Percentiles rank a stretch among this genome's conserved stretches.
phyloP scores from a whole-genome alignment of 2,888 invertebrate genomes.

The Nineta flava region DNA sequence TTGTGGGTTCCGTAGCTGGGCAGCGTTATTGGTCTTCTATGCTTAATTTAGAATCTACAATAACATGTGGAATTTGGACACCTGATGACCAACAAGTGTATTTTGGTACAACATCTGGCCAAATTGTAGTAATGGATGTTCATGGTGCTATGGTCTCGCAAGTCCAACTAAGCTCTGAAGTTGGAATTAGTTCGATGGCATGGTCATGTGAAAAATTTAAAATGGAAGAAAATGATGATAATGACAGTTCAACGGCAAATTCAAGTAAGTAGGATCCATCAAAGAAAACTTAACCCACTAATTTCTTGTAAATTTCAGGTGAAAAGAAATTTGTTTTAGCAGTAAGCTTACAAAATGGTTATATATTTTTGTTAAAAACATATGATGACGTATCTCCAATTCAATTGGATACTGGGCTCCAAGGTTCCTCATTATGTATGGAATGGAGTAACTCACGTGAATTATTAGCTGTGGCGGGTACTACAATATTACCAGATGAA shows the following conservation, averaged over 20 bases:
- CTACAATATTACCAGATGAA: slow-evolving; percentile 31
- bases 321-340: slow-evolving; percentile 65
- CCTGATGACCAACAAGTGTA: slow-evolving; percentile 96
- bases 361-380: slow-evolving; percentile 72
- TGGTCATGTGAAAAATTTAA: slow-evolving; percentile 98
- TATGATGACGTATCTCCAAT: slow-evolving; percentile 90
- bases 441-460: slow-evolving; percentile 96
- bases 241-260: slow-evolving; percentile 21
- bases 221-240: slow-evolving; percentile 87
- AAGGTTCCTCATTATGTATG: slow-evolving; percentile 61
- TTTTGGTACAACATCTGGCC: slow-evolving; percentile 88
- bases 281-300: background rate
- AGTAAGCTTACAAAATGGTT: slow-evolving; percentile 79
- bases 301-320: slow-evolving; percentile 23
- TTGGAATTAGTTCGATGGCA: slow-evolving; percentile 80
- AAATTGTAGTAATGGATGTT: slow-evolving; percentile 92
- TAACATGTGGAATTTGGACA: slow-evolving; percentile 96
- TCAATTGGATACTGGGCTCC: slow-evolving; percentile 66
- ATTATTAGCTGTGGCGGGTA: slow-evolving; percentile 78
- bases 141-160: slow-evolving; percentile 92
- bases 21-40: slow-evolving; percentile 98
- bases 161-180: slow-evolving; percentile 71
- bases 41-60: slow-evolving; percentile 83
- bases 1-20: slow-evolving; percentile 94
- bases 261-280: background rate